Percentiles rank a stretch among this genome's conserved stretches.
phyloP scores from a whole-genome alignment of 2,797 vertebrate species.

The Champsocephalus esox region DNA sequence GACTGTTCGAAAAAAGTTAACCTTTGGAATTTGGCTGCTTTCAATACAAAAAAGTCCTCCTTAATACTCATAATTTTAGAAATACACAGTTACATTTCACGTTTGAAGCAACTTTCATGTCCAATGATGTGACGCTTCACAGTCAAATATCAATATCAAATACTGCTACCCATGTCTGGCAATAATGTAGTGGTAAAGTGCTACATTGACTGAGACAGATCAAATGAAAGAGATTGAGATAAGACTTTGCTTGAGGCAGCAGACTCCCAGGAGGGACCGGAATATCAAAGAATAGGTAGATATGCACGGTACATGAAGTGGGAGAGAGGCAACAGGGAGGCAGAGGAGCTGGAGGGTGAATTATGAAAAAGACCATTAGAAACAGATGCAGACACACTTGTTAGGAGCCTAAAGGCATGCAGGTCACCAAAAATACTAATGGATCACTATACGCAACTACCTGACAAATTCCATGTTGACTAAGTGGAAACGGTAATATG shows the following conservation, averaged over 20 bases:
- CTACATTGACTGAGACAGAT: conserved; percentile 18
- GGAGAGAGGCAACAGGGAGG: conserved; percentile 46
- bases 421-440: conserved; percentile 45
- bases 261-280: conserved; percentile 22
- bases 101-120: conserved; percentile 3
- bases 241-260: conserved; percentile 33
- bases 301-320: conserved; percentile 54
- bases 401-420: conserved; percentile 43
- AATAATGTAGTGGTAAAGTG: conserved; percentile 30
- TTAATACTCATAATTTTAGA: background rate
- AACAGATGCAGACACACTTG: conserved; percentile 50
- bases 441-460: conserved; percentile 12
- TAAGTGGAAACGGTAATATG: too few species aligned
- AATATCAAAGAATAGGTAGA: conserved; percentile 51
- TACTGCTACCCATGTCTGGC: background rate
- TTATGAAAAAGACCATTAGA: conserved; percentile 54
- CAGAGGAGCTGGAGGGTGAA: conserved; percentile 53
- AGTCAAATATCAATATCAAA: conserved; percentile 3
- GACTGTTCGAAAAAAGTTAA: background rate
- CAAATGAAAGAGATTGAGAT: conserved; percentile 26
- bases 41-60: background rate
- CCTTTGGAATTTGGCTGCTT: conserved; percentile 1
- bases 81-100: background rate
- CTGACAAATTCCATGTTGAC: conserved; percentile 9
- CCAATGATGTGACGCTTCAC: background rate